Conservation (phyloP, 1,140 invertebrate genomes). For the Drosophila micromelanica region DNA sequence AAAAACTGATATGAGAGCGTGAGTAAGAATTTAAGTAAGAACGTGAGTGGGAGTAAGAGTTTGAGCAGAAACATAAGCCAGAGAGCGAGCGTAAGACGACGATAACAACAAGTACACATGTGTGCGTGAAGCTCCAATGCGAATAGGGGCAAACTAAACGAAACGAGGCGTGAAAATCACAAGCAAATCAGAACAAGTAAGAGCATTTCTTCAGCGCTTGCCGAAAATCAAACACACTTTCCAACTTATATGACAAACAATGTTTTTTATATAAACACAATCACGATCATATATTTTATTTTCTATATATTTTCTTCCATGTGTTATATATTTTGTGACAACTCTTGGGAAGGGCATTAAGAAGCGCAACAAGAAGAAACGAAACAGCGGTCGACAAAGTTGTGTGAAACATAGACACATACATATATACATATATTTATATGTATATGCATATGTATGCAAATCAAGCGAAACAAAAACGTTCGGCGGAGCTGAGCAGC, state of each 20-base stretch:
- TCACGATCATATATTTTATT: too few species aligned
- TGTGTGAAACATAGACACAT: conserved; percentile 14
- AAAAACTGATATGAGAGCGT: not conserved
- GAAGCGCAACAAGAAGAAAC: conserved; percentile 75
- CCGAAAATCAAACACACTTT: too few species aligned
- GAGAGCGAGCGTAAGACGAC: conserved; percentile 13
- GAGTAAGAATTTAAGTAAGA: not conserved
- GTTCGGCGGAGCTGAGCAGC: not conserved
- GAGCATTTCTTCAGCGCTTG: too few species aligned
- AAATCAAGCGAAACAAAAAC: conserved; percentile 70
- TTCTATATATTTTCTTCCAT: too few species aligned
- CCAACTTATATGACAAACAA: too few species aligned
- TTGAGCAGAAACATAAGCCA: not conserved
- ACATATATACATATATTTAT: conserved; percentile 1
- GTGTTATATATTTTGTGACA: too few species aligned
- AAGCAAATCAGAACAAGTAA: conserved; percentile 65
- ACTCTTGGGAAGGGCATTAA: not conserved
- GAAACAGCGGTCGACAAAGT: conserved; percentile 6
- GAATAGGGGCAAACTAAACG: conserved; percentile 57
- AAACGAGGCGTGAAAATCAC: conserved; percentile 80
- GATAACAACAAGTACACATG: conserved; percentile 35
- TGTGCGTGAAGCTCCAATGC: conserved; percentile 52
- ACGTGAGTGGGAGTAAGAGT: not conserved
- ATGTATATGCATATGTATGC: conserved; percentile 45
- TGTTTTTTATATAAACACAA: too few species aligned